These are phyloP conservation scores for Gnathonemus echidnorhynchus DNA, from an alignment of 2,113 vertebrate genomes.

Conservation along the genomic window DNA sequence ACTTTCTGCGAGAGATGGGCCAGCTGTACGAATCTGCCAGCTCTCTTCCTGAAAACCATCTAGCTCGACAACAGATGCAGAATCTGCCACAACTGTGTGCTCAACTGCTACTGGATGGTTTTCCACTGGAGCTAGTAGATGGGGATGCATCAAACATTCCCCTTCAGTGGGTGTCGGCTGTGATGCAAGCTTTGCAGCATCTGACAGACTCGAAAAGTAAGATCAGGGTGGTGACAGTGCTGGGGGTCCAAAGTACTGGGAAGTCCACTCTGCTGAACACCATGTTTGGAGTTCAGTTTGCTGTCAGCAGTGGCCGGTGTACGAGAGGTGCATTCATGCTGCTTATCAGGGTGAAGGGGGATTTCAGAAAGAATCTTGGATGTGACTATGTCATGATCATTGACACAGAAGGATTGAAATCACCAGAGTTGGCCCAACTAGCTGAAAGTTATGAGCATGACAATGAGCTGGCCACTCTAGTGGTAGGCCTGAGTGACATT, in stretches of 20 bases:
- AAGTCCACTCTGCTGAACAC: constrained; percentile 69
- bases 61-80: constrained; percentile 28
- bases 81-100: constrained; percentile 48
- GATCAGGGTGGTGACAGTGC: constrained; percentile 35
- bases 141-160: constrained; percentile 42
- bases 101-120: constrained; percentile 41
- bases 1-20: constrained; percentile 70
- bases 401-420: no score
- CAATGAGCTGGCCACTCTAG: no score
- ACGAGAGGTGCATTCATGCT: constrained; percentile 56
- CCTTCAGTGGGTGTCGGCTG: constrained; percentile 34
- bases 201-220: constrained; percentile 23
- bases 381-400: no score
- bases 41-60: constrained; percentile 24
- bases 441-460: no score
- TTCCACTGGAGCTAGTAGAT: constrained; percentile 45
- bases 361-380: constrained; percentile 41
- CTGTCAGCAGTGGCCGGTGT: constrained; percentile 47
- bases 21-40: constrained; percentile 66
- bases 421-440: no score
- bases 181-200: constrained; percentile 30
- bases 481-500: no score
- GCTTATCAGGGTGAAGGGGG: constrained; percentile 43
- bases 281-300: constrained; percentile 68
- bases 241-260: constrained; percentile 41